A percentile compares a stretch with the other conserved stretches of the same genome.
Evolutionary conservation across 2,888 invertebrate genomes (phyloP).

Genomic region (Nephrotoma appendiculata): DNA sequence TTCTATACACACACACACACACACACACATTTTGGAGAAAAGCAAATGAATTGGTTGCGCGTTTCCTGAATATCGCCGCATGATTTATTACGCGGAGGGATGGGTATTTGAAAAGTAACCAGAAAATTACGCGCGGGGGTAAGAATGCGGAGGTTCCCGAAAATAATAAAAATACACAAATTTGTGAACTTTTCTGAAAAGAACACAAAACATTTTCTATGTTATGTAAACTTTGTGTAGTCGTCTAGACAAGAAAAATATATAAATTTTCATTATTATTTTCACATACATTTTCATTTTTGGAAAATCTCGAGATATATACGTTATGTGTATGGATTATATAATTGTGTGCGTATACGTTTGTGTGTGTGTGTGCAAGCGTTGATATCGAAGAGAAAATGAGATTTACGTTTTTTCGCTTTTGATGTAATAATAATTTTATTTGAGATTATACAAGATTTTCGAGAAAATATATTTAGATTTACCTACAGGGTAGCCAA

Average conservation of each 20-base stretch:
- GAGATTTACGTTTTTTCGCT: too few species aligned
- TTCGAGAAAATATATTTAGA: too few species aligned
- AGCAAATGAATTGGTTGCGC: neutral
- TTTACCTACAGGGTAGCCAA: too few species aligned
- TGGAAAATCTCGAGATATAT: neutral
- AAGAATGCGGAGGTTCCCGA: neutral
- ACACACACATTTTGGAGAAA: neutral
- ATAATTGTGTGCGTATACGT: neutral
- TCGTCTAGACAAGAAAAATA: neutral
- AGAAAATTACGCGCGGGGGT: neutral
- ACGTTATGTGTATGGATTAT: neutral
- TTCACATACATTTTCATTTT: neutral
- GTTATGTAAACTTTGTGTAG: neutral
- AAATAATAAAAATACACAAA: neutral
- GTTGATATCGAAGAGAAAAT: too few species aligned
- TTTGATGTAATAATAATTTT: too few species aligned
- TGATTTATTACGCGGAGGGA: neutral
- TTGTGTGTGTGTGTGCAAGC: neutral
- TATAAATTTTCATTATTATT: neutral
- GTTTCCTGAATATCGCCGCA: neutral
- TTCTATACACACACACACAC: neutral
- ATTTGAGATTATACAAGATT: too few species aligned
- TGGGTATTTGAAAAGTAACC: neutral
- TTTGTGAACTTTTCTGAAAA: neutral
- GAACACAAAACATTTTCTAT: neutral